Base-by-base conservation (phyloP, 2,113 vertebrate species). In the Pycnonotus jocosus region DNA sequence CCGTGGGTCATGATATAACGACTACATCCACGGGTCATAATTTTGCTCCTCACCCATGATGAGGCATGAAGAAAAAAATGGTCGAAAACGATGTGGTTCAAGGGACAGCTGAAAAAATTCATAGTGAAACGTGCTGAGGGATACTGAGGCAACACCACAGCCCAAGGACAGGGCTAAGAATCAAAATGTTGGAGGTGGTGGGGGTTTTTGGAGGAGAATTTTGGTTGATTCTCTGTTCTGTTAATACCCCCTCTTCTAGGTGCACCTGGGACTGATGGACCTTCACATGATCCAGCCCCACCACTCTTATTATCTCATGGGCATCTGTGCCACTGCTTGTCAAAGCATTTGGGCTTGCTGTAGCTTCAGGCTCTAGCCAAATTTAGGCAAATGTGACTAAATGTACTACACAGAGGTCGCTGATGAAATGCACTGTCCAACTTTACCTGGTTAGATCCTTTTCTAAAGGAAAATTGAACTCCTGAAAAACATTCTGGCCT, bases 1-100 rank as follows among this genome's bases (percentile, higher is more conserved):
- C 53, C 31, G 48, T 2, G 3, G 42, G 12, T 15, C 1, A 4
- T 50, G 50, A 10, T 53, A 6, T 8, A 53, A 69, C 0, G 0
- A 20, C 20, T 53, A 37, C 30, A 69, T 37, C 20, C n/a, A 64
- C 1, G 5, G 40, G 25, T 57, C 33, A 5, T 6, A 16, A 24
- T 64, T 91, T 92, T 61, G 21, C 20, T 45, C 17, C 28, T 71
- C 31, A 24, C 16, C 3, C 6, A 1, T 31, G 22, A 48, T 15
- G 16, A 27, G 13, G 7, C 33, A 31, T 1, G 14, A 76, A 72
- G 12, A 18, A 54, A 60, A 60, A 54, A 48, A 10, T 9, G 28
- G 21, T 10, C 12, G 80, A 47, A 90, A 76, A 48, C 4, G 20
- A 35, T 2, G 3, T 48, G 24, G 35, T 31, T 80, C 70, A 44